Percentiles rank a stretch among this genome's conserved stretches.
These are phyloP conservation scores for Macropodus opercularis DNA, from an alignment of 2,797 vertebrate species.

Conservation along the genomic window DNA sequence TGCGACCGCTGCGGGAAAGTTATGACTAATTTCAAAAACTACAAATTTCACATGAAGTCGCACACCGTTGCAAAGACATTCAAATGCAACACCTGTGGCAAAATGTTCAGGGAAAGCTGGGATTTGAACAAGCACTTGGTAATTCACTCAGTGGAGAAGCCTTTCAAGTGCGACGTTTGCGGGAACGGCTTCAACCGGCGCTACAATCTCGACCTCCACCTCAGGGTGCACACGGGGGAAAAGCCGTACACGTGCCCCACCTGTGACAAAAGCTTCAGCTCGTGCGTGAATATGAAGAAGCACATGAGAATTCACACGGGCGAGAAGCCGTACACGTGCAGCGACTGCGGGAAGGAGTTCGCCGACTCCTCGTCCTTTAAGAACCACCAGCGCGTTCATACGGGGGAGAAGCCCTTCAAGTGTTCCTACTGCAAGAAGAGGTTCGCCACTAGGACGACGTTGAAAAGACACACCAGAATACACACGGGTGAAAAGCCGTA, in stretches of 20 bases:
- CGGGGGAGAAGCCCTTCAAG: constrained; percentile 62
- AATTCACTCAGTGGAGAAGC: constrained; percentile 44
- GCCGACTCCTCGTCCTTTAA: constrained; percentile 44
- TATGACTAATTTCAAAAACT: constrained; percentile 61
- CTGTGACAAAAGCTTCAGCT: constrained; percentile 56
- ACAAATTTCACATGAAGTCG: constrained; percentile 65
- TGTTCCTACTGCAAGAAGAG: constrained; percentile 51
- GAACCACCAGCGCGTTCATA: constrained; percentile 60
- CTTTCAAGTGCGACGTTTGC: constrained; percentile 54
- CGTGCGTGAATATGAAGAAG: constrained; percentile 48
- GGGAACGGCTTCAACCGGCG: constrained; percentile 41
- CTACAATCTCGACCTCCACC: constrained; percentile 51
- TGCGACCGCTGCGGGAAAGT: constrained; percentile 58
- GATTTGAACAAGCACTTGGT: constrained; percentile 59
- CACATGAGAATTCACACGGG: constrained; percentile 61
- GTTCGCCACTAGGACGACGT: constrained; percentile 44
- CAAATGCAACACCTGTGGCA: constrained; percentile 57
- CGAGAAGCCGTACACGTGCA: constrained; percentile 59
- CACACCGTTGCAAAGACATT: constrained; percentile 58
- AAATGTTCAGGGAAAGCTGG: constrained; percentile 62
- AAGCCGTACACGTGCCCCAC: constrained; percentile 55
- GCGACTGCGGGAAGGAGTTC: constrained; percentile 57
- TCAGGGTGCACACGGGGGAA: constrained; percentile 56
- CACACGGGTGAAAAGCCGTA: constrained; percentile 67
- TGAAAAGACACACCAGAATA: constrained; percentile 51